Evolutionary conservation across 2,888 invertebrate genomes (phyloP), one percentile per base, ranked within the genome.

Genomic region (Glyphotaelius pellucidus): DNA sequence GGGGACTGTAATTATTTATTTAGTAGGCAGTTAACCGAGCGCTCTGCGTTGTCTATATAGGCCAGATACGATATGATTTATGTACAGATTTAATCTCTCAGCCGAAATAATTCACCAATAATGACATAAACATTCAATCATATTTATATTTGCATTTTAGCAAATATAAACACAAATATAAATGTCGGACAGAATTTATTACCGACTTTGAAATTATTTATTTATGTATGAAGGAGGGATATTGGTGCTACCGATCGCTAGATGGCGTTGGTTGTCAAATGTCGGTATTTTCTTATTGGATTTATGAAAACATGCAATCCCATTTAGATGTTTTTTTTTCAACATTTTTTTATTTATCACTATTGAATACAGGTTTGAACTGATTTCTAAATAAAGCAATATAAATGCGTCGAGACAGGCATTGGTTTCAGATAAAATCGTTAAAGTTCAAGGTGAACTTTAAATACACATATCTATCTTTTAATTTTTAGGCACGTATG

Each of bases 161-260:
- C 52, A 19, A 19, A 19, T n/a, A 47, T 67, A 67, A 1, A 25
- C 9, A 12, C 12, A 42, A 42, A 42, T 42, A 7, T 42, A 42
- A 42, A 42, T 12, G 42, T 42, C 42, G 12, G 5, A 42, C 42
- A 38, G 67, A 25, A 19, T 38, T 38, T 38, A 67, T 4, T 67
- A 67, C 25, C 7, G 7, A 25, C 9, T 19, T 67, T 25, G 67
- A 67, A n/a, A n/a, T 25, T 67, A 25, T 67, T 67, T 25, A 7
- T n/a, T 9, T 25, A 7, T 7, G 2, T 1, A 2, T n/a, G 19
- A 9, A 25, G 9, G 9, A 0, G 9, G 9, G 25, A 7, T 4
- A 25, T 81, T 90, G 31, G 12, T 80, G 42, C 93, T 93, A 93
- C 52, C 89, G 80, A 81, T 15, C 90, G 67, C 90, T 81, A 93